Conservation (phyloP, 2,888 invertebrate species). For the Xestia c-nigrum region DNA sequence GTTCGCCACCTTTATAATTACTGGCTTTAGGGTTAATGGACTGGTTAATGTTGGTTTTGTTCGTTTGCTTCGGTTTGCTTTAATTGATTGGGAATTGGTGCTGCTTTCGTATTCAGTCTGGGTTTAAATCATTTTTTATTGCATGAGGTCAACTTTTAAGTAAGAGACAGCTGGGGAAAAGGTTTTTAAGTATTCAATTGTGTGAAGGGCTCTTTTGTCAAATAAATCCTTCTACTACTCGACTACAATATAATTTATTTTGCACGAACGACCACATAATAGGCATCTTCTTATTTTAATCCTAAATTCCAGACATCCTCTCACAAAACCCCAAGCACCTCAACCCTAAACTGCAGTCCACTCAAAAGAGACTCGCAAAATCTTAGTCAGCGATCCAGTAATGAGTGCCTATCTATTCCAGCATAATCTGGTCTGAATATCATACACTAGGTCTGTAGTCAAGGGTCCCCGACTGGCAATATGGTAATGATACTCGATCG, state of each 20-base stretch:
- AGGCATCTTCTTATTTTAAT: neutral
- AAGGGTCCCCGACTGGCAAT: constrained; percentile 81
- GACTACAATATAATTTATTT: neutral
- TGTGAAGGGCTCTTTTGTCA: neutral
- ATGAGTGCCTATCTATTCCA: constrained; percentile 82
- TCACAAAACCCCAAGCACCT: neutral
- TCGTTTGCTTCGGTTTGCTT: constrained; percentile 65
- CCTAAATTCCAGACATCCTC: neutral
- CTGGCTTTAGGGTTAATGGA: constrained; percentile 72
- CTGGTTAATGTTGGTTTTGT: constrained; percentile 70
- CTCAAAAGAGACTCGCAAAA: constrained; percentile 57
- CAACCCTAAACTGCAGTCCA: constrained; percentile 54
- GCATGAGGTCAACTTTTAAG: neutral
- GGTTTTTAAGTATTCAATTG: neutral
- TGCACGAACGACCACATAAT: neutral
- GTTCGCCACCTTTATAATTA: constrained; percentile 77
- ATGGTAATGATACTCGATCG: constrained; percentile 87
- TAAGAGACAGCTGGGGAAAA: too few relatives aligned
- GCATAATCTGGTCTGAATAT: constrained; percentile 79
- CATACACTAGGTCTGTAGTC: constrained; percentile 76
- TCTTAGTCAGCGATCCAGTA: constrained; percentile 78
- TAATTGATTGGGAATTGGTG: constrained; percentile 66
- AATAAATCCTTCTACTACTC: neutral
- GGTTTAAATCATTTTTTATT: constrained; percentile 58
- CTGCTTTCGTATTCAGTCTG: constrained; percentile 57